Base-by-base conservation (phyloP, 2,797 vertebrate species). In the Phrynocephalus guinanensis region DNA sequence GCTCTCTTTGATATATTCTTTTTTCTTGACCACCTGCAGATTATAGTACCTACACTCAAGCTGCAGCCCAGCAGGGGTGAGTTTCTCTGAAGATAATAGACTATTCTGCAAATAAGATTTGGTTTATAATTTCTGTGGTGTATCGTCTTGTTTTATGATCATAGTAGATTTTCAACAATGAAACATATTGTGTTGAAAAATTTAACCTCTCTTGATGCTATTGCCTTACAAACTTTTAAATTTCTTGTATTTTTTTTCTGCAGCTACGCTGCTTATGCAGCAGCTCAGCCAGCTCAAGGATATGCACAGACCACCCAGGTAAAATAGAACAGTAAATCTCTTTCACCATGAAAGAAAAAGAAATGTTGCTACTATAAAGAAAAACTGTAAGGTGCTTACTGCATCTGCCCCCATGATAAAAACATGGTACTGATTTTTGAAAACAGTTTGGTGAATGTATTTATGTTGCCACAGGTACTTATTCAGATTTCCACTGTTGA, bases 221-320 rank as follows among this genome's bases (percentile, higher is more conserved):
- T 75, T 75, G 38, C 28, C 16, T 66, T 82, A 9, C n/a, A 5
- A 22, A 0, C 89, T 79, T 90, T 86, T 82, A 95, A 87, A 91
- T 86, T 81, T 87, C 24, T 79, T 86, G 67, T 82, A 86, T 95
- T 81, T 96, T 70, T 70, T 48, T 87, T 94, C 92, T 91, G 48
- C 95, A 99, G 99, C 96, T 99, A 99, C 96, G 97, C 98, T 70
- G 97, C 98, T 1, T 99, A 99, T 87, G 97, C 97, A 91, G 97
- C 98, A 91, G 97, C 98, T 83, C 99, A 98, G 94, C 98, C 99
- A 60, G 95, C 98, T 81, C 98, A 99, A 95, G 98, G 91, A 93
- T 99, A 99, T 94, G 98, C 98, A 91, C 98, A 99, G 94, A 97
- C 97, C 72, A 97, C 98, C 91, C 99, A 99, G 98, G 98, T 99